These are phyloP conservation scores for Sminthurides aquaticus DNA, from an alignment of 2,888 invertebrate genomes.

Conservation along the genomic window DNA sequence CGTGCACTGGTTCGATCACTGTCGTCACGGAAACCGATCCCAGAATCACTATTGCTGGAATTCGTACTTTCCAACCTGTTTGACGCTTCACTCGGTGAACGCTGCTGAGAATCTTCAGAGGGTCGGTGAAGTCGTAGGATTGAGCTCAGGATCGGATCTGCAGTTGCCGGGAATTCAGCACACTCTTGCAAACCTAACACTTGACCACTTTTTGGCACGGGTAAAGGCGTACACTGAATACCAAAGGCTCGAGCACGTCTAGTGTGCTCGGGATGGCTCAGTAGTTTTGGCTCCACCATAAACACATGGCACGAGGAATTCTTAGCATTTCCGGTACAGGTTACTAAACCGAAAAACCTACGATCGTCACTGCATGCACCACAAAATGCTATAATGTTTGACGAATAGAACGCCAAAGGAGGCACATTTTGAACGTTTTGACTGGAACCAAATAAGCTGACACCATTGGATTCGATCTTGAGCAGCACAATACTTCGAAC, in stretches of 20 bases:
- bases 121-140: slow-evolving; percentile 53
- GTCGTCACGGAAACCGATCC: slow-evolving; percentile 87
- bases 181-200: slow-evolving; percentile 43
- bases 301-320: slow-evolving; percentile 79
- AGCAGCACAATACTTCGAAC: slow-evolving; percentile 41
- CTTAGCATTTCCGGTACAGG: slow-evolving; percentile 56
- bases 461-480: slow-evolving; percentile 40
- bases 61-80: slow-evolving; percentile 57
- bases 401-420: slow-evolving; percentile 42
- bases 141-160: slow-evolving; percentile 57
- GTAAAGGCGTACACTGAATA: slow-evolving; percentile 72
- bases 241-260: slow-evolving; percentile 75
- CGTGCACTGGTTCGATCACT: slow-evolving; percentile 60
- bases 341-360: slow-evolving; percentile 86
- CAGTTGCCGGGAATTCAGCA: slow-evolving; percentile 80
- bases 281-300: slow-evolving; percentile 78
- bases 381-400: slow-evolving; percentile 64
- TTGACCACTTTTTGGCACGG: slow-evolving; percentile 50
- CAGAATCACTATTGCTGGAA: slow-evolving; percentile 90
- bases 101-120: slow-evolving; percentile 17
- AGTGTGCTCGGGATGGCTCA: slow-evolving; percentile 71
- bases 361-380: slow-evolving; percentile 85
- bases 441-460: slow-evolving; percentile 40
- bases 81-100: slow-evolving; percentile 42
- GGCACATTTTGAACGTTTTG: slow-evolving; percentile 41